These are phyloP conservation scores for Gryon sp. DNA, from an alignment of 1,140 invertebrate genomes.

Conservation along the genomic window DNA sequence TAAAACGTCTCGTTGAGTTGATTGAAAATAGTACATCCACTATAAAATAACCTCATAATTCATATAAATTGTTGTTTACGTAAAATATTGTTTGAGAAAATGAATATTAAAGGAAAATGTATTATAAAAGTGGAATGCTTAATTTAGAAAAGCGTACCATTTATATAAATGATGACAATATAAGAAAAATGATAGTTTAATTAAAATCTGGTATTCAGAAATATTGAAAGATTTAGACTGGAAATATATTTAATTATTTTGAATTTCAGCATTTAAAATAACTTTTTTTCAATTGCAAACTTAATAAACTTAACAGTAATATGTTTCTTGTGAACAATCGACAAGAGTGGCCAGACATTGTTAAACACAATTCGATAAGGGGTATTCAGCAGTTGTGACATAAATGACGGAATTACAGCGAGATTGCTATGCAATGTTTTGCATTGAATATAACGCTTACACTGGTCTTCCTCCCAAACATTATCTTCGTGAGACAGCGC, in stretches of 20 bases:
- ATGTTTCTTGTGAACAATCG: constrained; percentile 4
- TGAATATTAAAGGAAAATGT: too few species aligned
- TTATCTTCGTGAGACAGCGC: constrained; percentile 45
- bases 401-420: constrained; percentile 36
- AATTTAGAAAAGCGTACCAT: too few species aligned
- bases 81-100: too few species aligned
- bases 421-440: constrained; percentile 25
- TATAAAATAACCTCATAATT: too few species aligned
- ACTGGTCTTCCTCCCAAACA: constrained; percentile 44
- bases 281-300: not conserved
- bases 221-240: too few species aligned
- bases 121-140: too few species aligned
- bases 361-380: constrained; percentile 41
- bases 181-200: too few species aligned
- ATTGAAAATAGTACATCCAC: constrained; percentile 15
- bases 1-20: constrained; percentile 23
- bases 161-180: too few species aligned
- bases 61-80: too few species aligned
- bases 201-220: too few species aligned
- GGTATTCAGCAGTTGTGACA: constrained; percentile 27
- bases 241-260: too few species aligned
- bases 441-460: constrained; percentile 44
- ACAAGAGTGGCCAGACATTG: constrained; percentile 25
- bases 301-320: constrained; percentile 17
- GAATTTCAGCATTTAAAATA: not conserved